phyloP scores from a whole-genome alignment of 1,140 invertebrate species.

The Dendrolimus punctatus region DNA sequence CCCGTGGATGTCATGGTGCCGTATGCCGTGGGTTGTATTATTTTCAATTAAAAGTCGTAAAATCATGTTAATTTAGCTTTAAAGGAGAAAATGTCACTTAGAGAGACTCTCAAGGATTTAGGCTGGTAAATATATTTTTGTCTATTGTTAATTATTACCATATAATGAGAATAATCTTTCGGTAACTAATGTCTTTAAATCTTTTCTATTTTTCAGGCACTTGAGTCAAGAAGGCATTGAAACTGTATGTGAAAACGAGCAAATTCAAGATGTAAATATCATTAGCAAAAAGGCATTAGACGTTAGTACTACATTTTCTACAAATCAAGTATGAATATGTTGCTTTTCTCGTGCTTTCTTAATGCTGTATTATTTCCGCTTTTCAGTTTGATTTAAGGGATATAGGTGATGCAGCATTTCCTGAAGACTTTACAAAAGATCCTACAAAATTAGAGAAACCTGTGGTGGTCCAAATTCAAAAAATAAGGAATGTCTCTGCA shows the following conservation, averaged over 20 bases:
- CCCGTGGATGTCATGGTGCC: conserved; percentile 24
- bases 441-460: conserved; percentile 77
- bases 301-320: conserved; percentile 73
- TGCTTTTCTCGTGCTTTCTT: conserved; percentile 4
- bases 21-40: conserved; percentile 27
- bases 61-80: conserved; percentile 40
- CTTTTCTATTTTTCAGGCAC: conserved; percentile 73
- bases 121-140: conserved; percentile 71
- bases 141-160: conserved; percentile 15
- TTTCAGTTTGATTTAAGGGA: conserved; percentile 86
- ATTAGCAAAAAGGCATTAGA: conserved; percentile 80
- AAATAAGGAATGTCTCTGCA: conserved; percentile 88
- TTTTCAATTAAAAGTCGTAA: conserved; percentile 29
- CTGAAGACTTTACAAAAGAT: conserved; percentile 73
- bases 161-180: neutral
- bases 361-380: conserved; percentile 18
- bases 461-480: conserved; percentile 89
- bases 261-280: conserved; percentile 74
- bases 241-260: conserved; percentile 77
- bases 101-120: conserved; percentile 70
- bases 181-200: conserved; percentile 19
- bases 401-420: conserved; percentile 76
- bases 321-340: conserved; percentile 7
- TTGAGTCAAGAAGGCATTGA: conserved; percentile 79
- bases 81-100: conserved; percentile 59